phyloP scores from a whole-genome alignment of 2,797 vertebrate genomes.

The Spondyliosoma cantharus region DNA sequence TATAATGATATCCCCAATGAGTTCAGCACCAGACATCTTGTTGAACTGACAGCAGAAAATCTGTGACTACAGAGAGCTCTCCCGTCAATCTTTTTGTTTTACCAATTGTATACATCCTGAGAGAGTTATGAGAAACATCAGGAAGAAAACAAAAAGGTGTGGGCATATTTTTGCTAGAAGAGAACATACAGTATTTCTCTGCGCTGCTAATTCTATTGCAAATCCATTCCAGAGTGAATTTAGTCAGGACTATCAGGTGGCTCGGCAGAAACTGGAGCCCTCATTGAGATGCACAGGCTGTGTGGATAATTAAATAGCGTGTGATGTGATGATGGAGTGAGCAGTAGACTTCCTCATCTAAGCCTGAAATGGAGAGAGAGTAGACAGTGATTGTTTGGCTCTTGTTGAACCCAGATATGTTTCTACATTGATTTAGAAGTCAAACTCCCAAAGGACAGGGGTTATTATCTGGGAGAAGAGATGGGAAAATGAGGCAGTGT shows the following conservation, averaged over 20 bases:
- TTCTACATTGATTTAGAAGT: conserved; percentile 44
- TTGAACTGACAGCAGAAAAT: not conserved
- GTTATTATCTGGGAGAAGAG: conserved; percentile 48
- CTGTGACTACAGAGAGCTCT: not conserved
- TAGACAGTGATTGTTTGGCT: conserved; percentile 56
- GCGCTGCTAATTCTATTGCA: conserved; percentile 74
- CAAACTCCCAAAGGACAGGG: conserved; percentile 22
- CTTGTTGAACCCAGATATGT: conserved; percentile 46
- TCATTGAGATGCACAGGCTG: conserved; percentile 69
- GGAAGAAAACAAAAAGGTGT: conserved; percentile 43
- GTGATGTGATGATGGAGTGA: conserved; percentile 66
- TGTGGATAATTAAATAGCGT: conserved; percentile 77
- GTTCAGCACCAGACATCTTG: not conserved
- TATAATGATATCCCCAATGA: not conserved
- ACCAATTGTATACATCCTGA: conserved; percentile 32
- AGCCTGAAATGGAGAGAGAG: conserved; percentile 33
- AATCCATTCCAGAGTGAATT: conserved; percentile 67
- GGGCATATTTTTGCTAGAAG: conserved; percentile 33
- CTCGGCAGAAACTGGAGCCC: conserved; percentile 75
- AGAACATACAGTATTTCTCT: conserved; percentile 46
- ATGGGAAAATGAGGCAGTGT: conserved; percentile 26
- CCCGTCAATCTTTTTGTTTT: not conserved
- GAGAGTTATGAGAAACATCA: conserved; percentile 50
- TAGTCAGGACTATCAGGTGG: conserved; percentile 71
- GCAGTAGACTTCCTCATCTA: conserved; percentile 45